Evolutionary conservation across 2,888 invertebrate genomes (phyloP), one percentile per base, ranked within the genome.

Genomic region (Latrodectus elegans): DNA sequence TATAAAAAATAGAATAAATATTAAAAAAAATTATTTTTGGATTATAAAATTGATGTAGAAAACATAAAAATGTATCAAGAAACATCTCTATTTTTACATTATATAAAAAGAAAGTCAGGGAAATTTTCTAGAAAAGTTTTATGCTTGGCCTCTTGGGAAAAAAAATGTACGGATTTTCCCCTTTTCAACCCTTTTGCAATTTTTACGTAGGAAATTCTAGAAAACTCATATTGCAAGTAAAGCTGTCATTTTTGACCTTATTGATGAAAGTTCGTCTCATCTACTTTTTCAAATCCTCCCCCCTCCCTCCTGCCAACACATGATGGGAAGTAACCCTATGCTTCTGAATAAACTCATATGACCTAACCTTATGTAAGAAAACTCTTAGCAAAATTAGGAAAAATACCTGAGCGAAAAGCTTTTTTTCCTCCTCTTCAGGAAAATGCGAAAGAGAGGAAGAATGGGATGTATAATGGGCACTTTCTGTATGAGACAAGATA

Each of bases 401-500:
- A 51, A 74, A 71, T 49, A 49, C 8, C 9, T n/a, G 71, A 8
- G 12, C 15, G 8, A n/a, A 68, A 17, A 11, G 11, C 22, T 22
- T 22, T 68, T 68, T 68, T 22, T 22, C 17, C 12, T 22, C 53
- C 53, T 51, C 52, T 14, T 15, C 51, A 68, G 55, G 55, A 53
- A 70, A 71, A 55, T 71, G 60, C 55, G 38, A 22, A 52, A 38
- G 65, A 22, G 12, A 67, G 17, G 60, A 75, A 68, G 68, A 70
- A 74, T 15, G 81, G 38, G 60, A 55, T 53, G 12, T 64, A 75
- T 86, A 80, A 86, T 70, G 85, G 80, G 60, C 80, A 80, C 49
- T 81, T 77, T 76, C 64, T 52, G 72, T 72, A 72, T 87, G 86
- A 87, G 86, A 87, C 86, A 87, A 87, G 81, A 81, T 67, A 81